A percentile compares a stretch with the other conserved stretches of the same genome.
phyloP scores from a whole-genome alignment of 1,140 invertebrate species.

The Drosophila pallidifrons region DNA sequence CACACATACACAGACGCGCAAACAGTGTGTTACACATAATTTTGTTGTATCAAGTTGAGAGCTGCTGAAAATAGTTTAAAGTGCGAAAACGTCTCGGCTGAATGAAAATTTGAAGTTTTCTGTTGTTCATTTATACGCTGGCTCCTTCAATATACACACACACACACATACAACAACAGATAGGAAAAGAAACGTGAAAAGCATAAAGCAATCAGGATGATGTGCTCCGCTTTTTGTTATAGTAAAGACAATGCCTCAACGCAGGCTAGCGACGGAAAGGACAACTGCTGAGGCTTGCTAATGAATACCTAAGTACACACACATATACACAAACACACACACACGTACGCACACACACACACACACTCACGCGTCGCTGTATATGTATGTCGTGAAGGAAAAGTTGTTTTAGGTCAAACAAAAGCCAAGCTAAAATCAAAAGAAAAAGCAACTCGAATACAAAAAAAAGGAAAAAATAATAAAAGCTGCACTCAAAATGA shows the following conservation, averaged over 20 bases:
- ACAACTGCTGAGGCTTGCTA: conserved; percentile 44
- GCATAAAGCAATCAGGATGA: conserved; percentile 27
- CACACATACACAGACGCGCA: too few species aligned
- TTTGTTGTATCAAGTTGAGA: conserved; percentile 1
- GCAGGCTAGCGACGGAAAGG: conserved; percentile 13
- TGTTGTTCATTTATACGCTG: neutral
- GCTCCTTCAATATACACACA: conserved; percentile 20
- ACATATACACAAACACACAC: conserved; percentile 28
- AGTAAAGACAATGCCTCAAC: conserved; percentile 26
- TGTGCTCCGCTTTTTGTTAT: conserved; percentile 29
- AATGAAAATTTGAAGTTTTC: conserved; percentile 41
- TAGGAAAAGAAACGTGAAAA: conserved; percentile 20
- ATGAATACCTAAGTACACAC: conserved; percentile 50
- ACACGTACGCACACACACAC: neutral
- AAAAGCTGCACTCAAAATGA: conserved; percentile 27
- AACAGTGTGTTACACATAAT: conserved; percentile 7
- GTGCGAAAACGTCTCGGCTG: conserved; percentile 41
- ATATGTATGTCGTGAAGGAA: conserved; percentile 24
- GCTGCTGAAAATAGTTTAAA: conserved; percentile 48
- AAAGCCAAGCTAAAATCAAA: conserved; percentile 31
- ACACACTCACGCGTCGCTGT: neutral
- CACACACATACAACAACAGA: conserved; percentile 26
- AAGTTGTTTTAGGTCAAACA: conserved; percentile 57
- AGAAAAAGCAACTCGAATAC: conserved; percentile 6
- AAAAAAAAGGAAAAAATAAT: conserved; percentile 20